Percentiles rank a stretch among this genome's conserved stretches.
These are phyloP conservation scores for Lutjanus erythropterus DNA, from an alignment of 2,113 vertebrate genomes.

Conservation along the genomic window DNA sequence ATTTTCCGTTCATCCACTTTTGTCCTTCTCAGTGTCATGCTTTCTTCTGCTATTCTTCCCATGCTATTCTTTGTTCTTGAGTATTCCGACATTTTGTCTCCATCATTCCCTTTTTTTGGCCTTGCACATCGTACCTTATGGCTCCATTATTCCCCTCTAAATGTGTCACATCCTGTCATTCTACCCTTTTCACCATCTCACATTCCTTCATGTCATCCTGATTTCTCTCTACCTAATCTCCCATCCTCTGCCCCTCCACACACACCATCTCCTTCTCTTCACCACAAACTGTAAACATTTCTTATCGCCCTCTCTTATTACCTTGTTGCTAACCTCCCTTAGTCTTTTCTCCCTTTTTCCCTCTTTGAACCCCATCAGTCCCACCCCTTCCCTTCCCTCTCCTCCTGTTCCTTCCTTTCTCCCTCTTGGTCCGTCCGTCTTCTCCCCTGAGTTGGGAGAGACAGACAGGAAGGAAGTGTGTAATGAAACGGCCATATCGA, in stretches of 20 bases:
- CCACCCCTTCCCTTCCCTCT: conserved; percentile 23
- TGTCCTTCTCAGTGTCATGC: not conserved
- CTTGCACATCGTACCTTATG: conserved; percentile 1
- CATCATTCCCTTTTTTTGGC: not conserved
- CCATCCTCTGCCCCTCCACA: not conserved
- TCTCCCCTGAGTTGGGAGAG: conserved; percentile 40
- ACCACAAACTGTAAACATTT: conserved; percentile 3
- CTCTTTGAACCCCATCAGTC: not conserved
- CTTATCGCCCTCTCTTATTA: not conserved
- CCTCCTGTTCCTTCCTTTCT: conserved; percentile 52
- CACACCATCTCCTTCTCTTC: not conserved
- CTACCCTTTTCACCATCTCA: conserved; percentile 12
- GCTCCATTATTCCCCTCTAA: conserved; percentile 16
- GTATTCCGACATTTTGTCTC: not conserved
- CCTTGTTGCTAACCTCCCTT: conserved; percentile 21
- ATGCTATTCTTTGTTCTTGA: not conserved
- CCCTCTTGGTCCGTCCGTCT: conserved; percentile 14
- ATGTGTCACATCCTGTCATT: conserved; percentile 17
- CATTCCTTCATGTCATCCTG: conserved; percentile 3
- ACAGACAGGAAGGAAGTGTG: conserved; percentile 73
- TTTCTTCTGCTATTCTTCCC: not conserved
- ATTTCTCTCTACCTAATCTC: conserved; percentile 3
- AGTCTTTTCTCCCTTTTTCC: not conserved
- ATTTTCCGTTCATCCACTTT: conserved; percentile 2
- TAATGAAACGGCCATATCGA: conserved; percentile 78